phyloP scores from a whole-genome alignment of 1,140 invertebrate genomes.

The Atta colombica region DNA sequence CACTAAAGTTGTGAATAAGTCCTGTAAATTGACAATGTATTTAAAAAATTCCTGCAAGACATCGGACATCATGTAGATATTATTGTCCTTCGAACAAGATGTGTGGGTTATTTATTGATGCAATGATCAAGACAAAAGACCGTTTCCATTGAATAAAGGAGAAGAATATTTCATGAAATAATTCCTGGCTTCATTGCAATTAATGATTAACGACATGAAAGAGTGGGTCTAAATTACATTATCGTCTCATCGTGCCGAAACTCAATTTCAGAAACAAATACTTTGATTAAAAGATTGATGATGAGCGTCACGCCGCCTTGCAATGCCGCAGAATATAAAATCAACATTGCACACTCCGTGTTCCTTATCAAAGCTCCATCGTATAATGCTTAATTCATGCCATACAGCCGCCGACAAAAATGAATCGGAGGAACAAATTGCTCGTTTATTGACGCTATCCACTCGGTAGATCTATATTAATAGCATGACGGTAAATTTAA shows the following conservation, averaged over 20 bases:
- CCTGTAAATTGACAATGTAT: background rate
- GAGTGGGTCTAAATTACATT: background rate
- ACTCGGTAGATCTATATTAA: background rate
- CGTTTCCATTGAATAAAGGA: background rate
- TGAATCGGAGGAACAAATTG: conserved; percentile 21
- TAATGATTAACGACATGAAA: conserved; percentile 10
- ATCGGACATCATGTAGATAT: too few relatives aligned
- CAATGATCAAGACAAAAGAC: background rate
- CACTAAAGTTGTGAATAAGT: background rate
- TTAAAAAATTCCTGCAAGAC: too few relatives aligned
- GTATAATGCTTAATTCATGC: conserved; percentile 47
- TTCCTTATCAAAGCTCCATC: conserved; percentile 51
- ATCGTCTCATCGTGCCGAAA: conserved; percentile 9
- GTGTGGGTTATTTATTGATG: background rate
- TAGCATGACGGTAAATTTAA: background rate
- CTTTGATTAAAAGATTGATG: conserved; percentile 57
- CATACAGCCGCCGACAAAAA: background rate
- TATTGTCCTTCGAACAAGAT: too few relatives aligned
- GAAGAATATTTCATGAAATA: background rate
- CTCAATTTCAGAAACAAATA: conserved; percentile 32
- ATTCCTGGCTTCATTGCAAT: background rate
- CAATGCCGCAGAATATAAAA: conserved; percentile 69
- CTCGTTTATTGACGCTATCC: background rate
- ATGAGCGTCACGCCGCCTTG: conserved; percentile 53
- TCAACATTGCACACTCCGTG: conserved; percentile 44